phyloP scores from a whole-genome alignment of 1,140 invertebrate genomes.

The Episyrphus balteatus region DNA sequence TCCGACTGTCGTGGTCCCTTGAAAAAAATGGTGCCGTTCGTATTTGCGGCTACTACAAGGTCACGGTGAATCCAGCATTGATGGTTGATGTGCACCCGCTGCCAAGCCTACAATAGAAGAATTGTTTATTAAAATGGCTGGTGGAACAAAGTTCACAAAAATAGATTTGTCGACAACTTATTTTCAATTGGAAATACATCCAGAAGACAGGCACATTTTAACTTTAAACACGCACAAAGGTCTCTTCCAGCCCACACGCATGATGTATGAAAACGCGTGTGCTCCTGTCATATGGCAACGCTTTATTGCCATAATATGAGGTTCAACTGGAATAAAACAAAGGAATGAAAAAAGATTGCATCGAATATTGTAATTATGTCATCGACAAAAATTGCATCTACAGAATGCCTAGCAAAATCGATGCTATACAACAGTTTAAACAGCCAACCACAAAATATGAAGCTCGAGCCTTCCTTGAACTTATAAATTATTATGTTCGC shows the following conservation, averaged over 20 bases:
- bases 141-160: conserved; percentile 14
- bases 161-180: conserved; percentile 16
- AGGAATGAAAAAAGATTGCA: too few species aligned
- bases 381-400: conserved; percentile 1
- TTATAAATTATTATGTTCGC: too few species aligned
- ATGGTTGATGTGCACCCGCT: conserved; percentile 12
- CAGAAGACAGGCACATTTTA: conserved; percentile 8
- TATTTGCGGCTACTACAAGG: conserved; percentile 14
- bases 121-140: conserved; percentile 12
- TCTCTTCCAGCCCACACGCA: conserved; percentile 9
- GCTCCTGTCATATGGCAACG: conserved; percentile 20
- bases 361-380: conserved; percentile 1
- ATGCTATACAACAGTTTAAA: conserved; percentile 1
- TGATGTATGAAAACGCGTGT: conserved; percentile 12
- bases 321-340: background rate
- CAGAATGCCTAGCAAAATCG: background rate
- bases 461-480: too few species aligned
- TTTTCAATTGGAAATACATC: conserved; percentile 13
- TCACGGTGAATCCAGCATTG: background rate
- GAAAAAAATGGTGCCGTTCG: conserved; percentile 35
- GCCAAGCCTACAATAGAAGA: conserved; percentile 24
- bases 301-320: conserved; percentile 11
- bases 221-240: conserved; percentile 17
- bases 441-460: background rate
- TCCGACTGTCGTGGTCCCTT: conserved; percentile 38